Evolutionary conservation across 2,888 invertebrate species (phyloP), one percentile per base, ranked within the genome.

Genomic region (Apodemia zela): DNA sequence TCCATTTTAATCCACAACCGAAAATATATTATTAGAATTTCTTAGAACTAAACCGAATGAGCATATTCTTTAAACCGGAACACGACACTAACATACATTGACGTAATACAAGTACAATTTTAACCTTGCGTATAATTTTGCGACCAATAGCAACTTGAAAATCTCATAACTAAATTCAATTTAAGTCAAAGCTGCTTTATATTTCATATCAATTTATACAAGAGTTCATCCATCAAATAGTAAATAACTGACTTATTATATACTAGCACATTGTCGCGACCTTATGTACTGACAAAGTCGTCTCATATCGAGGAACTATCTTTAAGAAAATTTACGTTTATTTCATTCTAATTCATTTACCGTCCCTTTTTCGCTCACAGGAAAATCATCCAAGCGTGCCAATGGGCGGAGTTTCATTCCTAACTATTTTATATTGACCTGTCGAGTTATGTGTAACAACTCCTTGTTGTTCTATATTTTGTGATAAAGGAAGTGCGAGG

Each of bases 201-300:
- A 86, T 81, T 77, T 84, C 79, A 76, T 82, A 82, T 81, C 81
- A 84, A 87, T 89, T 87, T 84, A 80, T 75, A 75, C 69, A 68
- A 74, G 71, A 67, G 70, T 60, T 64, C 66, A 67, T 65, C 65
- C 75, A 72, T 72, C 74, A 75, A 77, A 78, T 81, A 80, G 81
- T 89, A 89, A 89, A 89, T 89, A 90, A 84, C 82, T 72, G 68
- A 76, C 84, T 84, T 89, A 89, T 88, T 89, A 88, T 89, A 89
- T 89, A 87, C 81, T 77, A 77, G 80, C 79, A 82, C 82, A 83
- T 84, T 85, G 85, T 84, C 81, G 81, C 77, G 74, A 80, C 79
- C 76, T 78, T 88, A 87, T 87, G 78, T 87, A 85, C 80, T 74
- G 72, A 82, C 84, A 83, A 79, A 83, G 84, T 85, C 84, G 79